phyloP scores from a whole-genome alignment of 2,113 vertebrate genomes.

The Vimba vimba region DNA sequence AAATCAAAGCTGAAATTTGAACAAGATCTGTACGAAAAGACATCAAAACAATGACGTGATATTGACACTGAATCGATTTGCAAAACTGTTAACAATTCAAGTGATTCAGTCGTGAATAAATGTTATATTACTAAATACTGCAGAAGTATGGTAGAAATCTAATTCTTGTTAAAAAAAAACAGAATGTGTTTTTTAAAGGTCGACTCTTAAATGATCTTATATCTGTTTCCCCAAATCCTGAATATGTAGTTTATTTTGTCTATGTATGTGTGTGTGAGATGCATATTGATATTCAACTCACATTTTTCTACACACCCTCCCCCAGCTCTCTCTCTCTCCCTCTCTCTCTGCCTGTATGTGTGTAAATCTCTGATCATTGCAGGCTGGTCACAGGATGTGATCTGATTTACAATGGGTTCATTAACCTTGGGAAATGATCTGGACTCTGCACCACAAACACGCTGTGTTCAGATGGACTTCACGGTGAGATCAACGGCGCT shows the following conservation, averaged over 20 bases:
- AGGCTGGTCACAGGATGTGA: constrained; percentile 63
- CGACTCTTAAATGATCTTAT: not conserved
- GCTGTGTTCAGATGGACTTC: constrained; percentile 60
- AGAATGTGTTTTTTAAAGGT: not conserved
- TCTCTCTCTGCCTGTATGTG: not conserved
- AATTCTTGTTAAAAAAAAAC: not conserved
- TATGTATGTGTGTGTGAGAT: not conserved
- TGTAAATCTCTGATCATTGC: constrained; percentile 55
- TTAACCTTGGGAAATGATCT: constrained; percentile 76
- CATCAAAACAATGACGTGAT: not conserved
- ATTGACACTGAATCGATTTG: not conserved
- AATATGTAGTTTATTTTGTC: not conserved
- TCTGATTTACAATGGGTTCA: constrained; percentile 79
- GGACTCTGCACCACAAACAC: constrained; percentile 62
- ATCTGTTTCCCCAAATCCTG: not conserved
- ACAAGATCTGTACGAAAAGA: not conserved
- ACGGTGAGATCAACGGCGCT: constrained; percentile 31
- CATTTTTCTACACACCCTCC: constrained; percentile 46
- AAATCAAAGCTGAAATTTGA: not conserved
- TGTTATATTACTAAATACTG: not conserved
- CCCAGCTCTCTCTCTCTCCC: constrained; percentile 10
- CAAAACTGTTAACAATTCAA: not conserved
- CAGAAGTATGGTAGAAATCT: not conserved
- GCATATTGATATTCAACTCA: constrained; percentile 59
- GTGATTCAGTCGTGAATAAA: not conserved